Evolutionary conservation across 2,888 invertebrate genomes (phyloP), one percentile per base, ranked within the genome.

Genomic region (Nymphalis urticae): DNA sequence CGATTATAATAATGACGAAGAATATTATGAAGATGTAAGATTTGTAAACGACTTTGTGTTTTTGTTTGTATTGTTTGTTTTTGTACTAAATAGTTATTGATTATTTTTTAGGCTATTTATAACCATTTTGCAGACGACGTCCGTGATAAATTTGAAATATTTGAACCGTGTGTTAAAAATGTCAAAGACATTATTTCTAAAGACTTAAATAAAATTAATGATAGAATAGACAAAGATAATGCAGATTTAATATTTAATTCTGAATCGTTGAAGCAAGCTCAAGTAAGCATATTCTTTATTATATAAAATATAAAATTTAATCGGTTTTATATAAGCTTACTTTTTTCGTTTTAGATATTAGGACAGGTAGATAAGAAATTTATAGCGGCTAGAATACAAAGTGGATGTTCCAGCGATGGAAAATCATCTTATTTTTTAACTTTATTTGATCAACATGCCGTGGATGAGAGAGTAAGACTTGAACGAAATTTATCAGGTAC

Each of bases 361-460:
- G 95, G 95, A 21, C 97, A 97, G 90, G 87, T 96, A 21, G 97
- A 97, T 84, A 88, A 88, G 48, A 97, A 96, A 85, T 96, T 96
- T 77, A 95, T 96, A 75, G 93, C 93, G 27, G 92, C 93, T n/a
- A 80, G 87, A 66, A 79, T 92, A 69, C 77, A 78, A 70, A 83
- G 81, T 4, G 83, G 72, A 68, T 74, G 69, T 62, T 61, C 71
- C 50, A 72, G 78, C 58, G 75, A 82, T 48, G 82, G 85, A 62
- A 83, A 89, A 73, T 81, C 84, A 66, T 89, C 81, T 24, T 85
- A 93, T 74, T 85, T 93, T 68, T 80, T 97, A 24, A 90, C 96
- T 48, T 79, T 96, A 48, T 95, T 97, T 83, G 98, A 98, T 88
- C 98, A 97, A 86, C 98, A 98, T 88, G 97, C 97, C 54, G 96